phyloP scores from a whole-genome alignment of 2,113 vertebrate species.

The Podocnemis expansa region DNA sequence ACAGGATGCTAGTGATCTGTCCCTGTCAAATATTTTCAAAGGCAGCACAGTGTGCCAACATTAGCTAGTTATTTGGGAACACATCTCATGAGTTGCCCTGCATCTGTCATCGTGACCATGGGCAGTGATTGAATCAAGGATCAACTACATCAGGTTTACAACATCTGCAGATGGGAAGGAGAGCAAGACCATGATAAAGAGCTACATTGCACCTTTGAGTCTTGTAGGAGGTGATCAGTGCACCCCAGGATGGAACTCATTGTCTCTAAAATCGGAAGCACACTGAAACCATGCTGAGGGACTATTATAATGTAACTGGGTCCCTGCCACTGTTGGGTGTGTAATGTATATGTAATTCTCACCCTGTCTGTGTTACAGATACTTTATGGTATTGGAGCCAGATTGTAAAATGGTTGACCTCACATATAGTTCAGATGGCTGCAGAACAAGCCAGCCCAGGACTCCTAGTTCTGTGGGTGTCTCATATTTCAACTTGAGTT shows the following conservation, averaged over 20 bases:
- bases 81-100: background rate
- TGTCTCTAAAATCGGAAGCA: background rate
- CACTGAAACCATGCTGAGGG: background rate
- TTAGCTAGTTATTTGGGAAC: background rate
- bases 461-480: background rate
- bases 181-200: background rate
- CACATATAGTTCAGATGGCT: background rate
- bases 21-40: background rate
- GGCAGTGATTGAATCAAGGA: background rate
- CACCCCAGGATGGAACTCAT: background rate
- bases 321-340: background rate
- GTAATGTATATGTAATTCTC: background rate
- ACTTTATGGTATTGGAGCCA: background rate
- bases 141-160: background rate
- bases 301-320: background rate
- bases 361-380: background rate
- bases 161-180: background rate
- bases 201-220: background rate
- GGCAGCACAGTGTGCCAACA: background rate
- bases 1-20: background rate
- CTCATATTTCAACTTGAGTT: background rate
- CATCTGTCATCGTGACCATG: background rate
- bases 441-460: background rate
- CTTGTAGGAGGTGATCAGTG: background rate
- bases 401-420: background rate